Conservation (phyloP, 2,797 vertebrate species). For the Choloepus didactylus region DNA sequence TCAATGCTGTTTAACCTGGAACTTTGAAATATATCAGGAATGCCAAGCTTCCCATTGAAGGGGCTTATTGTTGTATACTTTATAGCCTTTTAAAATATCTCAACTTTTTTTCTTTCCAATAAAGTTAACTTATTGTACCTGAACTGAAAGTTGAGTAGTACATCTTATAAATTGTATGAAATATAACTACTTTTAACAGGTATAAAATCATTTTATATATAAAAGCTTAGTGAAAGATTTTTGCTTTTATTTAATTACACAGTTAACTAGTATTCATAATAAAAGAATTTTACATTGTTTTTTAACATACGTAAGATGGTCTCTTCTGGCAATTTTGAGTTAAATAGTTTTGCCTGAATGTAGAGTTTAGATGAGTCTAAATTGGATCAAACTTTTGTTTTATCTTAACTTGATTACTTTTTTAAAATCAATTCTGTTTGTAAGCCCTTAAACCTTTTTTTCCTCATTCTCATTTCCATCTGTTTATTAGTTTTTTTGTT, state of each 20-base stretch:
- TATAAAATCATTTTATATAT: not conserved
- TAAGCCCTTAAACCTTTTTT: slow-evolving; percentile 2
- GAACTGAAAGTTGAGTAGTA: slow-evolving; percentile 62
- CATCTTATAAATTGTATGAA: slow-evolving; percentile 57
- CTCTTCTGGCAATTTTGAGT: slow-evolving; percentile 24
- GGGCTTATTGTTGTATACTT: slow-evolving; percentile 11
- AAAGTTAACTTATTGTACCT: slow-evolving; percentile 13
- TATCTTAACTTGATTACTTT: slow-evolving; percentile 24
- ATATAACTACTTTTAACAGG: slow-evolving; percentile 1
- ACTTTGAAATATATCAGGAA: not conserved
- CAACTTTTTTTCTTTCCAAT: slow-evolving; percentile 17
- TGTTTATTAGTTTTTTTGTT: not conserved
- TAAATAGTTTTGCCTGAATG: slow-evolving; percentile 37
- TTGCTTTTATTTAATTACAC: slow-evolving; percentile 36
- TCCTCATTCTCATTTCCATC: not conserved
- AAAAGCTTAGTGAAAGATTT: slow-evolving; percentile 16
- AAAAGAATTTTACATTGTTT: slow-evolving; percentile 39
- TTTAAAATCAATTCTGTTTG: not conserved
- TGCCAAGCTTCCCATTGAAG: not conserved
- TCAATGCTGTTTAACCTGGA: not conserved
- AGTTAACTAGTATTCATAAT: slow-evolving; percentile 9
- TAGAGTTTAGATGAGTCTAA: not conserved
- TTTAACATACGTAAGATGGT: not conserved
- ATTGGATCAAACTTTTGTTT: slow-evolving; percentile 30
- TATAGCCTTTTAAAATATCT: slow-evolving; percentile 34